Conservation (phyloP, 2,113 vertebrate genomes). For the Anser cygnoides region DNA sequence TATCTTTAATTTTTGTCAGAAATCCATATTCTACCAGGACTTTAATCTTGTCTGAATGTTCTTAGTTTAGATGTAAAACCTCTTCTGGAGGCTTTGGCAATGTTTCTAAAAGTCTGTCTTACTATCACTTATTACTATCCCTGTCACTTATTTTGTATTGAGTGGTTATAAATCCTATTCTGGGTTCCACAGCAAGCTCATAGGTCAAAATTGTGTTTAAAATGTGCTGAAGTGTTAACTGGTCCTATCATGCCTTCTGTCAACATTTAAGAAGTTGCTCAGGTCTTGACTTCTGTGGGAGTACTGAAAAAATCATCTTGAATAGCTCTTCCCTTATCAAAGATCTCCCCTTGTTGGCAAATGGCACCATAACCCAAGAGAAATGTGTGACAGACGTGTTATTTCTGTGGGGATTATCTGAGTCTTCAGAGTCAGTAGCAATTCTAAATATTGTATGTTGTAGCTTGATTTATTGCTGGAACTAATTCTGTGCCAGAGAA, state of each 20-base stretch:
- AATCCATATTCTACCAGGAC: background rate
- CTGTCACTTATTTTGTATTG: background rate
- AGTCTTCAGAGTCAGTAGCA: background rate
- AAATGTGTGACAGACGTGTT: conserved; percentile 42
- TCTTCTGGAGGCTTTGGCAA: background rate
- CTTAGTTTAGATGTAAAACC: background rate
- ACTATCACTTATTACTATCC: background rate
- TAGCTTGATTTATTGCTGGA: conserved; percentile 23
- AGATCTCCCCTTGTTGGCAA: conserved; percentile 47
- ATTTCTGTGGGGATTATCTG: conserved; percentile 25
- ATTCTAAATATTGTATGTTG: background rate
- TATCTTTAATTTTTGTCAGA: background rate
- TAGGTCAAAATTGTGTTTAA: conserved; percentile 7
- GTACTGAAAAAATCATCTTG: conserved; percentile 41
- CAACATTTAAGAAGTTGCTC: conserved; percentile 45
- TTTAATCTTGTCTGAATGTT: background rate
- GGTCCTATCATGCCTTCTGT: conserved; percentile 37
- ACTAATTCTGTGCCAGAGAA: background rate
- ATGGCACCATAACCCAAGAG: conserved; percentile 38
- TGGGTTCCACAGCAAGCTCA: background rate
- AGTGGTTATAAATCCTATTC: background rate
- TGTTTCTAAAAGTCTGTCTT: background rate
- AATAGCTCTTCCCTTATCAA: conserved; percentile 48
- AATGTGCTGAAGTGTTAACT: conserved; percentile 40
- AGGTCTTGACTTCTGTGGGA: conserved; percentile 44